phyloP scores from a whole-genome alignment of 2,113 vertebrate genomes.

The Lepidothrix coronata region DNA sequence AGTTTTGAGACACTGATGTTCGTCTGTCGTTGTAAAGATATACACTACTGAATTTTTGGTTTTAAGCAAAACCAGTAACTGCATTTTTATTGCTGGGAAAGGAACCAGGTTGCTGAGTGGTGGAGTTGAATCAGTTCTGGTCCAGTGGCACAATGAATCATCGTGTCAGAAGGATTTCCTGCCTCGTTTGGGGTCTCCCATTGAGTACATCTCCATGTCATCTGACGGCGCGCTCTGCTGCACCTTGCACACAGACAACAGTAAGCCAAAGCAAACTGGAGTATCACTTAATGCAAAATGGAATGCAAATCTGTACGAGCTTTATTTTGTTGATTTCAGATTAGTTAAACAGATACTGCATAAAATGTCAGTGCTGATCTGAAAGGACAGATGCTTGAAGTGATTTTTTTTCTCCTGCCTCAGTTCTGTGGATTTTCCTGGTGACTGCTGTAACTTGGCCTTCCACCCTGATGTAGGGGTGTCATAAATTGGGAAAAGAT shows the following conservation, averaged over 20 bases:
- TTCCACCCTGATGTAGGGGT: background rate
- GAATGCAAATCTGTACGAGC: background rate
- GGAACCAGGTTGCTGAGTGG: slow-evolving; percentile 90
- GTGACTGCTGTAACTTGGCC: background rate
- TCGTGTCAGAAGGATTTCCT: slow-evolving; percentile 85
- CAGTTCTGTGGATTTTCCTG: background rate
- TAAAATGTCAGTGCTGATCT: background rate
- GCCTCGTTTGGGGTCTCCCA: slow-evolving; percentile 87
- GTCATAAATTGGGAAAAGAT: background rate
- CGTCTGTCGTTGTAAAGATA: background rate
- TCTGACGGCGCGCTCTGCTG: slow-evolving; percentile 84
- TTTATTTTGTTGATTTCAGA: background rate
- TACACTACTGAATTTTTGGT: background rate
- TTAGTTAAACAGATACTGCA: background rate
- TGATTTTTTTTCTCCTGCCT: background rate
- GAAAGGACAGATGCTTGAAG: background rate
- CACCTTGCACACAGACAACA: slow-evolving; percentile 91
- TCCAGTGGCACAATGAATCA: slow-evolving; percentile 85
- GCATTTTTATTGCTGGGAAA: slow-evolving; percentile 38
- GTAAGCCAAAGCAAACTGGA: slow-evolving; percentile 72
- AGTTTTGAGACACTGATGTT: background rate
- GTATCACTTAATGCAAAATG: background rate
- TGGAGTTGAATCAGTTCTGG: slow-evolving; percentile 88
- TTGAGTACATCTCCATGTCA: slow-evolving; percentile 83
- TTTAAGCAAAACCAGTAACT: background rate